Evolutionary conservation across 2,888 invertebrate species (phyloP), one percentile per base, ranked within the genome.

Genomic region (Congeria kusceri): DNA sequence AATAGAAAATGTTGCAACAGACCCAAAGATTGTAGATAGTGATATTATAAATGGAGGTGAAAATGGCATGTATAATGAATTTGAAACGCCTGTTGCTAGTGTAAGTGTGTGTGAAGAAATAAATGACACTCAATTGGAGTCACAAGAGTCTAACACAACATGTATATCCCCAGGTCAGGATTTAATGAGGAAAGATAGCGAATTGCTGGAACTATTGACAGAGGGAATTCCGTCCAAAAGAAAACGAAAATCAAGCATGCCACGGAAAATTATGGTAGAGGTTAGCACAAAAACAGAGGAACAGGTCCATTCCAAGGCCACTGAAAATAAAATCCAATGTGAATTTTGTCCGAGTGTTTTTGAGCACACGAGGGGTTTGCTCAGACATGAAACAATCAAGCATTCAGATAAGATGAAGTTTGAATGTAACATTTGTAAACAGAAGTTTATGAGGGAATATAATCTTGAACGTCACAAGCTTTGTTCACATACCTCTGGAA

Each of bases 221-320:
- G 39, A 39, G 39, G 39, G 39, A 39, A 39, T 11, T 15, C 39
- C 9, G 29, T 27, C 53, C 44, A 25, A 63, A 18, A 53, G 73
- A 20, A 80, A 80, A 28, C 64, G 80, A 49, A 80, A 80, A 57
- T 76, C 72, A 63, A 77, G 73, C 25, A 66, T 65, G 47, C 80
- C 80, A 47, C 61, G 76, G 56, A 80, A 77, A 63, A 29, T 79
- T 15, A 61, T 39, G 29, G 39, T 68, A 15, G 56, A 18, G 13
- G 39, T 29, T 4, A 72, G 20, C 53, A 32, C n/a, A 63, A 49
- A 2, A 68, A 76, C 57, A 58, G 73, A 23, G 32, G 74, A 0
- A 71, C 74, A 57, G n/a, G 79, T 53, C 23, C 28, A 7, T 68
- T 66, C 49, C 72, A 72, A 3, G 5, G 53, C n/a, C 5, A 53